Percentiles rank a stretch among this genome's conserved stretches.
These are phyloP conservation scores for Catotricha subobsoleta DNA, from an alignment of 2,888 invertebrate species.

Conservation along the genomic window DNA sequence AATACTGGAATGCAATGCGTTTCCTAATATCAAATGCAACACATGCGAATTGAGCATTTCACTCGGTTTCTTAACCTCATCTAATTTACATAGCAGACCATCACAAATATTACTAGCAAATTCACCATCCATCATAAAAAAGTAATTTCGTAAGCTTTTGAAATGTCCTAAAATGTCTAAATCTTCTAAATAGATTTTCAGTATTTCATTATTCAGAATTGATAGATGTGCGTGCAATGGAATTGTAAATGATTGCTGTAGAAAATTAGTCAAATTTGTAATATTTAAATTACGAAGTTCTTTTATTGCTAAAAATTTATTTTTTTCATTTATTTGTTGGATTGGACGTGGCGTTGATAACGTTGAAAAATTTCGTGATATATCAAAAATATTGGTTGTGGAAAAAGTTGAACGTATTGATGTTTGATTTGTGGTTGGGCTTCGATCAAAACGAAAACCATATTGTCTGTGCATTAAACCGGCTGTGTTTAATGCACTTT, in stretches of 20 bases:
- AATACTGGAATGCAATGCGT: constrained; percentile 48
- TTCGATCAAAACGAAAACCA: constrained; percentile 16
- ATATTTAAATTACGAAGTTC: constrained; percentile 16
- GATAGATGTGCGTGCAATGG: constrained; percentile 50
- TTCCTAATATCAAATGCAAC: constrained; percentile 47
- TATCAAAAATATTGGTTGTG: not conserved
- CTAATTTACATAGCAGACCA: constrained; percentile 47
- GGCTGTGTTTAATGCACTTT: constrained; percentile 19
- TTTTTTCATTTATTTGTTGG: constrained; percentile 6
- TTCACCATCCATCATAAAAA: constrained; percentile 63
- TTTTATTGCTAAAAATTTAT: constrained; percentile 9
- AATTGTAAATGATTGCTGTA: constrained; percentile 47
- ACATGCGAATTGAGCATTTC: constrained; percentile 52
- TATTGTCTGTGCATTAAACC: constrained; percentile 16
- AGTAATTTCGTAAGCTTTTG: constrained; percentile 55
- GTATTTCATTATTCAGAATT: constrained; percentile 51
- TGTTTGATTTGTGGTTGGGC: not conserved
- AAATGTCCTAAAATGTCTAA: constrained; percentile 45
- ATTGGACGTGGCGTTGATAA: no score
- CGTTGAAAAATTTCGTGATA: not conserved
- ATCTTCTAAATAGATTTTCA: constrained; percentile 49
- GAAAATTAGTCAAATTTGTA: constrained; percentile 34
- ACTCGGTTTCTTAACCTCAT: constrained; percentile 42
- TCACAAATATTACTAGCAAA: constrained; percentile 54
- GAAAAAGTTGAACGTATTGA: not conserved